Evolutionary conservation across 2,888 invertebrate species (phyloP).

Genomic region (Caenorhabditis sp.): DNA sequence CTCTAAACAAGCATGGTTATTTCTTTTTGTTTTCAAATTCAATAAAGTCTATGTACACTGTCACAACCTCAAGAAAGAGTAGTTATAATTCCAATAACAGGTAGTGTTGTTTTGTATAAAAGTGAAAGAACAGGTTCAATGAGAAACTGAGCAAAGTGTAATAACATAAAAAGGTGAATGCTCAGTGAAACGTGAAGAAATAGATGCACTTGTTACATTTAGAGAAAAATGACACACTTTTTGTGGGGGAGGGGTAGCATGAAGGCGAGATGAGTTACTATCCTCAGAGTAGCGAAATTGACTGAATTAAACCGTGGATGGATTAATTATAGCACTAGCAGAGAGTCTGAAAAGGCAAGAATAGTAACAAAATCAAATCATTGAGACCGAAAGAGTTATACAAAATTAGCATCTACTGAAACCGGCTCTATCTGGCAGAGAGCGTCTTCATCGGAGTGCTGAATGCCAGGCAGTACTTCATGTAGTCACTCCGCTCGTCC

Average conservation of each 20-base stretch:
- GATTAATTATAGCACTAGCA: conserved; percentile 39
- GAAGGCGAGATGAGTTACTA: conserved; percentile 1
- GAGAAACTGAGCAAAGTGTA: conserved; percentile 48
- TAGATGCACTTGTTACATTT: conserved; percentile 5
- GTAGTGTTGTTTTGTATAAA: conserved; percentile 6
- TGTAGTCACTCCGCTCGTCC: conserved; percentile 75
- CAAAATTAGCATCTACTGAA: conserved; percentile 16
- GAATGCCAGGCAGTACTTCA: conserved; percentile 78
- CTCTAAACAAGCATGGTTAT: conserved; percentile 30
- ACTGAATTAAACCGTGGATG: conserved; percentile 37
- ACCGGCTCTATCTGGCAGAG: conserved; percentile 57
- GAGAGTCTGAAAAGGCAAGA: conserved; percentile 10
- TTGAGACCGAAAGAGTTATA: neutral
- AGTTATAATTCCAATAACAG: conserved; percentile 10
- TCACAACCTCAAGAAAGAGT: conserved; percentile 30
- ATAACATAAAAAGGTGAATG: conserved; percentile 16
- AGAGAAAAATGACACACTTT: conserved; percentile 32
- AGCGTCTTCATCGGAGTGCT: conserved; percentile 78
- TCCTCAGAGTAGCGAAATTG: conserved; percentile 20
- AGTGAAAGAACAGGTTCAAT: conserved; percentile 46
- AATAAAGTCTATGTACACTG: conserved; percentile 27
- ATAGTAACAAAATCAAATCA: conserved; percentile 5
- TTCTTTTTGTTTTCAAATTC: conserved; percentile 5
- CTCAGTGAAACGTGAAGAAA: conserved; percentile 39
- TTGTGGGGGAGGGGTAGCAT: neutral